Evolutionary conservation across 1,140 invertebrate species (phyloP), one percentile per base, ranked within the genome.

Genomic region (Brachystomella parvula): DNA sequence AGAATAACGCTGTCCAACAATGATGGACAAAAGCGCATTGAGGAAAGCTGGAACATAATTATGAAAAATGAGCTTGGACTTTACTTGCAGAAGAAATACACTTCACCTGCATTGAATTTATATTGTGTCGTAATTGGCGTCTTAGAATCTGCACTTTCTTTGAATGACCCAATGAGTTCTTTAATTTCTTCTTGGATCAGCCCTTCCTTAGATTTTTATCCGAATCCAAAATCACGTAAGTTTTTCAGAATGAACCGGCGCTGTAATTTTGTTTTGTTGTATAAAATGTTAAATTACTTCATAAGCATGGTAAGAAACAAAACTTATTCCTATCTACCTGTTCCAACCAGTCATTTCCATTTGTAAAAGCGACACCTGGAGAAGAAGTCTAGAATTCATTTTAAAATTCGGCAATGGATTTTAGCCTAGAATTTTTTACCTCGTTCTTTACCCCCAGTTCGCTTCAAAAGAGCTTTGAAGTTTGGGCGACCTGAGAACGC

Each of bases 21-120:
- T 9, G 29, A 65, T 39, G n/a, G 32, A 35, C 64, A 56, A 65
- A n/a, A 65, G 32, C 17, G 61, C 30, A 47, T 67, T 67, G 2
- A 67, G 24, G 1, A 67, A 49, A 3, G 61, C 49, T 26, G 6
- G 24, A 53, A n/a, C n/a, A n/a, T n/a, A n/a, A 9, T 15, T 15
- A 17, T 17, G 9, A 9, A 53, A 19, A 19, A 6, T 53, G 12
- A 17, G 12, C 24, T 17, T 17, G 12, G 3, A 17, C 24, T 15
- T 19, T 39, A 39, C 6, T 39, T 39, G 35, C 35, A 39, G 19
- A 6, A 9, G 35, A 39, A 39, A 53, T 6, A 6, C 24, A 24
- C 6, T 53, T 53, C 24, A 53, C 49, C 49, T 53, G 49, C 61
- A 47, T 67, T 63, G 39, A 67, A 67, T 21, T 21, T 44, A 35